Base-by-base conservation (phyloP, 2,113 vertebrate species). In the Eretmochelys imbricata region DNA sequence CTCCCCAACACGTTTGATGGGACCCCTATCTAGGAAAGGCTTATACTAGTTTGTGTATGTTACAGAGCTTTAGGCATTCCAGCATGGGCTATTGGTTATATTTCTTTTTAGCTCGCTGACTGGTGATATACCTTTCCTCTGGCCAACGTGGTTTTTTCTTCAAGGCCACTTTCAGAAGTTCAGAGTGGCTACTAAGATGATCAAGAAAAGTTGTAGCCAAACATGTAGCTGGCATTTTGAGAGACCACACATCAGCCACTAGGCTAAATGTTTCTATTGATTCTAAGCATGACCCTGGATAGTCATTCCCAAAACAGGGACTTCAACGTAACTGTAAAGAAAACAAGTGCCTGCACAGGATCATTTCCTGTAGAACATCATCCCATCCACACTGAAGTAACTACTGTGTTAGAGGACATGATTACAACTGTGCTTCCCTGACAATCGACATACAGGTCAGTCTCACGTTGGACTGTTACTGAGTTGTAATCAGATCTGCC, bases 1-100 rank as follows among this genome's bases (percentile, higher is more conserved):
- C 25, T 19, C 62, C 35, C 27, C 57, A 59, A 6, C 57, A 12
- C 25, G 29, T 20, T 35, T 17, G 62, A 69, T n/a, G 8, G 62
- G 17, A n/a, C 7, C 62, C 62, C 17, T 9, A 69, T 3, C 1
- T 0, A 1, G 19, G 6, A 3, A 1, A 27, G 65, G 54, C 22
- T 0, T 0, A 16, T 1, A 0, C 17, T 5, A 50, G 55, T 54
- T 9, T 12, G 6, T 0, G 1, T 1, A 5, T 1, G 5, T 35
- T 8, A 2, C 0, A 1, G 9, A 4, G 92, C 80, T 69, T 13
- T 17, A 3, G 1, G 35, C 59, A 5, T 0, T 4, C 76, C 1
- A 14, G 69, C 29, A 5, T 2, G 0, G 5, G 62, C 59, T 35
- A 62, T 62, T 29, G 57, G 57, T 59, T 62, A 9, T 19, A 35